phyloP scores from a whole-genome alignment of 2,797 vertebrate species.

The Fundulus diaphanus region DNA sequence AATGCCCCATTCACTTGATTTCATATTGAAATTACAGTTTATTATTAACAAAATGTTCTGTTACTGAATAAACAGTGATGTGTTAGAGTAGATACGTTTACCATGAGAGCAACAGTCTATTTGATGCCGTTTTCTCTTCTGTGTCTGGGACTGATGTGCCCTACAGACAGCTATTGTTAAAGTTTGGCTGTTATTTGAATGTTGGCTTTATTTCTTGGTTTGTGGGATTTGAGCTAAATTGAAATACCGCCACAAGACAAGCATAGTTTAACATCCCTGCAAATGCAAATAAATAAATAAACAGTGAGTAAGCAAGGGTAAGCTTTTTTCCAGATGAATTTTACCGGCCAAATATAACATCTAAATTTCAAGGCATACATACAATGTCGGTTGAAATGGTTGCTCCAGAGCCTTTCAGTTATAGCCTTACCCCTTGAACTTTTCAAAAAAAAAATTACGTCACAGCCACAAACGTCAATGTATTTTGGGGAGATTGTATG shows the following conservation, averaged over 20 bases:
- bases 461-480: background rate
- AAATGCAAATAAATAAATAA: constrained; percentile 44
- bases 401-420: background rate
- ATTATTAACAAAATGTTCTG: background rate
- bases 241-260: constrained; percentile 43
- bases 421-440: background rate
- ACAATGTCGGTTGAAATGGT: background rate
- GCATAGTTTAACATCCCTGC: constrained; percentile 27
- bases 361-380: constrained; percentile 3
- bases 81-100: constrained; percentile 13
- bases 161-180: constrained; percentile 21
- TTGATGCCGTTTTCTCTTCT: constrained; percentile 1
- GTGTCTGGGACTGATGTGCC: constrained; percentile 20
- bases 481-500: background rate
- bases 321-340: constrained; percentile 23
- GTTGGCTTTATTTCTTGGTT: constrained; percentile 40
- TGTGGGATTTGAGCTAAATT: constrained; percentile 35
- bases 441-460: background rate
- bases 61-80: constrained; percentile 12
- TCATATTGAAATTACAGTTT: background rate
- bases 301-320: constrained; percentile 28
- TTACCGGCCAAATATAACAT: constrained; percentile 14
- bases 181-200: constrained; percentile 40
- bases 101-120: background rate
- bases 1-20: constrained; percentile 9